Percentiles rank a stretch among this genome's conserved stretches.
phyloP scores from a whole-genome alignment of 2,113 vertebrate genomes.

The Taxidea taxus region DNA sequence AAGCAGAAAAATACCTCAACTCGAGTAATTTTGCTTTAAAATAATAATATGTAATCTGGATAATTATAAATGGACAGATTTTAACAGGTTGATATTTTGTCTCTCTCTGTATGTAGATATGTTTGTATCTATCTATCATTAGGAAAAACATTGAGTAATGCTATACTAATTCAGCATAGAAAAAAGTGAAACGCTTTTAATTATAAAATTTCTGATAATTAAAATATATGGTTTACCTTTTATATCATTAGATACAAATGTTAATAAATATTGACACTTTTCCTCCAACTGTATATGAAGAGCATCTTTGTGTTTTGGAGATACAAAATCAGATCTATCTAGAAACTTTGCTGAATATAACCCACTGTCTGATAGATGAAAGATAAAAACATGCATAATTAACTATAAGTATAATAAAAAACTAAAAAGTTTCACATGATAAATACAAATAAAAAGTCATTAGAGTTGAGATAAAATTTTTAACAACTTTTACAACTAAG shows the following conservation, averaged over 20 bases:
- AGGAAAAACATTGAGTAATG: background rate
- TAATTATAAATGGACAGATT: background rate
- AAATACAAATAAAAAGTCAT: background rate
- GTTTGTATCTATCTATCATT: background rate
- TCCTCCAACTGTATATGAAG: background rate
- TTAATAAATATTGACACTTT: background rate
- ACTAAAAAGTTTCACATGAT: background rate
- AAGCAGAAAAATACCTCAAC: background rate
- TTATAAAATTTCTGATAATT: background rate
- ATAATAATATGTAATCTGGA: background rate
- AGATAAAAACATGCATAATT: background rate
- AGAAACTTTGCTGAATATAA: background rate
- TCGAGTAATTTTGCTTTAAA: background rate
- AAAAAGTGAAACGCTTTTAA: background rate
- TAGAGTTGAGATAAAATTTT: background rate
- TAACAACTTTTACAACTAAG: background rate
- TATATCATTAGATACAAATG: background rate
- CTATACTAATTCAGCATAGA: background rate
- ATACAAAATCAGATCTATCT: background rate
- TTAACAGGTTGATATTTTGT: background rate
- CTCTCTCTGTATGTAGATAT: background rate
- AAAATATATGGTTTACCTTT: background rate
- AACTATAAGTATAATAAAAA: background rate
- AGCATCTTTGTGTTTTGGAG: background rate
- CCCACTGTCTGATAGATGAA: background rate